Percentiles rank a stretch among this genome's conserved stretches.
Evolutionary conservation across 2,113 vertebrate species (phyloP).

Genomic region (Mola mola): DNA sequence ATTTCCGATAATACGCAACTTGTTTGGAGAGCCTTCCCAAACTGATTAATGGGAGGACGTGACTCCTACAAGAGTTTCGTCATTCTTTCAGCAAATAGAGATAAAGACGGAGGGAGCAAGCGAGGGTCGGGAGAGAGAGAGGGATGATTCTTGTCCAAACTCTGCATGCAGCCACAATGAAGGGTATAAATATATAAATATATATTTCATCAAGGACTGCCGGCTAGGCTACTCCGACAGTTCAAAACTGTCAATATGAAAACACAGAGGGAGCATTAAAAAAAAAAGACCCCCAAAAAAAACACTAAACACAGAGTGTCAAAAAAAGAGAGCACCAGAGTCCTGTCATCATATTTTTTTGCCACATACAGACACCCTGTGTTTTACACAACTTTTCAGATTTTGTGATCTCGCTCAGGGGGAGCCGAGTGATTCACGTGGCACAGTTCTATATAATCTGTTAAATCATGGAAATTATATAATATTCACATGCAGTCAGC

Average conservation of each 20-base stretch:
- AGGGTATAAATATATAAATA: slow-evolving; percentile 71
- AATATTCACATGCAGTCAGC: slow-evolving; percentile 1
- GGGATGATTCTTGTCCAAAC: too few species aligned
- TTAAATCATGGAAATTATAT: slow-evolving; percentile 9
- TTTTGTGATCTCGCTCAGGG: neutral
- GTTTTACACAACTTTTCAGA: slow-evolving; percentile 35
- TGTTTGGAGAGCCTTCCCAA: too few species aligned
- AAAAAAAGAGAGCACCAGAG: neutral
- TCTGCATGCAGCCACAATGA: slow-evolving; percentile 74
- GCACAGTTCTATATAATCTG: too few species aligned
- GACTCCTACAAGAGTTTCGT: too few species aligned
- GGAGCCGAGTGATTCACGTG: slow-evolving; percentile 32
- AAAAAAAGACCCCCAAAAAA: slow-evolving; percentile 33
- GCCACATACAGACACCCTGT: slow-evolving; percentile 16
- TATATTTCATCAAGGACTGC: slow-evolving; percentile 80
- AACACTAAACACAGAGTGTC: slow-evolving; percentile 26
- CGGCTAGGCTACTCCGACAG: slow-evolving; percentile 70
- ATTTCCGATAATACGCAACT: too few species aligned
- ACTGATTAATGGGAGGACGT: too few species aligned
- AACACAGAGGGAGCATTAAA: slow-evolving; percentile 38
- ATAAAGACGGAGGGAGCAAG: too few species aligned
- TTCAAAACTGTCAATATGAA: slow-evolving; percentile 66
- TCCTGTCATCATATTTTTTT: slow-evolving; percentile 31
- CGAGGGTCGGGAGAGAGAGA: too few species aligned
- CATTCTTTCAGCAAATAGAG: slow-evolving; percentile 54